Conservation (phyloP, 2,888 invertebrate genomes). For the Drosophila neotestacea region DNA sequence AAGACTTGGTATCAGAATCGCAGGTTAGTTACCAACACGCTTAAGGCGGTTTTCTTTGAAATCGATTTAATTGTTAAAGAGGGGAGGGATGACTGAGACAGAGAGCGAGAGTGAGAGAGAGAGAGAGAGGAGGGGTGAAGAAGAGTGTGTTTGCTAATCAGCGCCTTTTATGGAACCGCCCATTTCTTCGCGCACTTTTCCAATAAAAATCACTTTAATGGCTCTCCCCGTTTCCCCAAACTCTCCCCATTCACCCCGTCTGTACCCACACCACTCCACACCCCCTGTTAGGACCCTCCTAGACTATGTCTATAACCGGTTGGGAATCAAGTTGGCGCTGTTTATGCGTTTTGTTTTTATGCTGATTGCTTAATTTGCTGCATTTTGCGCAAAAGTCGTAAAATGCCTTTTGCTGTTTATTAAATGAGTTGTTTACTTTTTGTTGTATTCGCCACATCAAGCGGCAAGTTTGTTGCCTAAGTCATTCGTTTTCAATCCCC, state of each 20-base stretch:
- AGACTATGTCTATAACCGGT: constrained; percentile 38
- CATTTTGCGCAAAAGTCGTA: constrained; percentile 76
- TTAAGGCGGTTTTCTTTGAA: constrained; percentile 44
- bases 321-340: constrained; percentile 57
- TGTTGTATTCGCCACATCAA: constrained; percentile 23
- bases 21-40: constrained; percentile 89
- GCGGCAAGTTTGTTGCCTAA: constrained; percentile 78
- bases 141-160: constrained; percentile 59
- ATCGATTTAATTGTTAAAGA: constrained; percentile 29
- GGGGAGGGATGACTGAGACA: background rate
- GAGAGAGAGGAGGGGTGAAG: background rate
- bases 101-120: too few species aligned
- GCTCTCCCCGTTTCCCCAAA: constrained; percentile 4
- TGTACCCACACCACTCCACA: too few species aligned
- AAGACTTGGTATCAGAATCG: constrained; percentile 99
- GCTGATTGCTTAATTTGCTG: constrained; percentile 81
- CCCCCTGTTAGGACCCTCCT: background rate
- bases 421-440: constrained; percentile 66
- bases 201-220: constrained; percentile 76
- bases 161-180: constrained; percentile 75
- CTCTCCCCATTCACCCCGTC: background rate
- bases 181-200: constrained; percentile 79
- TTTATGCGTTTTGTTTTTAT: constrained; percentile 74
- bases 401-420: constrained; percentile 59
- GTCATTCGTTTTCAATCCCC: constrained; percentile 60